Evolutionary conservation across 2,888 invertebrate species (phyloP), one percentile per base, ranked within the genome.

Genomic region (Pardosa pseudoannulata): DNA sequence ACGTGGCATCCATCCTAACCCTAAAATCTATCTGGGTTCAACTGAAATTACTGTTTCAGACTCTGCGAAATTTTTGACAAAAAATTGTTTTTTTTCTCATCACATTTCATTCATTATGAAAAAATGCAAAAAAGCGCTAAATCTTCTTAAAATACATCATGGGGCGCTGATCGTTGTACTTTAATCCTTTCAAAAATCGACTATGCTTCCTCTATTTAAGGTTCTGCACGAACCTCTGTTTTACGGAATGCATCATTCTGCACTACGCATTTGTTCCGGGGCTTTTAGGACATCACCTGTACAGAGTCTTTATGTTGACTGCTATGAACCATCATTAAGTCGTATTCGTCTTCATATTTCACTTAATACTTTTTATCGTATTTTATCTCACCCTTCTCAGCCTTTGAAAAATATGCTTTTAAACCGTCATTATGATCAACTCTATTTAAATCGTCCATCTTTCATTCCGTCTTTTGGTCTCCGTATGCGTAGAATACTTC

Each of bases 121-220:
- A n/a, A 56, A 19, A 11, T 73, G 32, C 19, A 19, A 56, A 9
- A 73, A 56, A 9, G 6, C n/a, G 1, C n/a, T 73, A 1, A 73
- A 73, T 19, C 29, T 56, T 11, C 19, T 50, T 1, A 73, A 73
- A 23, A 71, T 32, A 71, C 41, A n/a, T 23, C 27, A 9, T 71
- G 70, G 70, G 70, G 70, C 23, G 73, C 3, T 13, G 41, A 16
- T 46, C 46, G 27, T 50, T n/a, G 56, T 5, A 32, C 73, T 9
- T 0, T 71, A 13, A 41, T 41, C 7, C 70, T 23, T 28, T 71
- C 70, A 7, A 71, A 28, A 27, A 23, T 39, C 2, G 41, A 41
- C n/a, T 50, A 46, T 16, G 46, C 9, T 5, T 28, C 13, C 0
- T 27, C 16, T 2, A 41, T 32, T 11, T 70, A 70, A 23, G 70